Evolutionary conservation across 2,113 vertebrate genomes (phyloP).

Genomic region (Orycteropus afer): DNA sequence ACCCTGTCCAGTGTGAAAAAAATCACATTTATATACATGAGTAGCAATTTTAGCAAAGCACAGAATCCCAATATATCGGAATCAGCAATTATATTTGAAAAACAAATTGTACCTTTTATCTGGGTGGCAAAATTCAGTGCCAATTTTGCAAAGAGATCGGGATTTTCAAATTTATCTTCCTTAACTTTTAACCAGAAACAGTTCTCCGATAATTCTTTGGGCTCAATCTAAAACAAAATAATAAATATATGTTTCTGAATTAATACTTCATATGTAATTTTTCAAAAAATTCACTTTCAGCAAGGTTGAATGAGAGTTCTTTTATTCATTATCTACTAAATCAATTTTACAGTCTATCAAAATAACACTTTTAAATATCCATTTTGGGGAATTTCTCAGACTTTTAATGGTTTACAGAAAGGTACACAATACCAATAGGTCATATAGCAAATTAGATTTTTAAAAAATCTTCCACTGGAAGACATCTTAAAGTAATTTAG

Average conservation of each 20-base stretch:
- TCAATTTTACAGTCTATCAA: constrained; percentile 16
- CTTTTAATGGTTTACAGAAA: neutral
- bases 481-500: constrained; percentile 1
- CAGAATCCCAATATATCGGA: neutral
- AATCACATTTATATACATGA: neutral
- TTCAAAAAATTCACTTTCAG: constrained; percentile 15
- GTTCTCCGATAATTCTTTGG: constrained; percentile 95
- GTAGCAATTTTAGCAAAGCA: neutral
- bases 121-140: constrained; percentile 94
- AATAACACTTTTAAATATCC: constrained; percentile 5
- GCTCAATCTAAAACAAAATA: constrained; percentile 93
- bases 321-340: constrained; percentile 5
- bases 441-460: neutral
- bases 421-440: neutral
- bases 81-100: constrained; percentile 42
- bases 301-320: neutral
- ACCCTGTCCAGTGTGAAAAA: neutral
- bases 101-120: constrained; percentile 92
- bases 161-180: constrained; percentile 95
- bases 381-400: neutral
- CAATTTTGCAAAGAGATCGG: constrained; percentile 95
- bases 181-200: constrained; percentile 99
- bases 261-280: constrained; percentile 1
- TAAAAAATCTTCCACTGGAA: neutral
- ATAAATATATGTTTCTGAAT: neutral